These are phyloP conservation scores for Tiliacea aurago DNA, from an alignment of 2,888 invertebrate species.

Conservation along the genomic window DNA sequence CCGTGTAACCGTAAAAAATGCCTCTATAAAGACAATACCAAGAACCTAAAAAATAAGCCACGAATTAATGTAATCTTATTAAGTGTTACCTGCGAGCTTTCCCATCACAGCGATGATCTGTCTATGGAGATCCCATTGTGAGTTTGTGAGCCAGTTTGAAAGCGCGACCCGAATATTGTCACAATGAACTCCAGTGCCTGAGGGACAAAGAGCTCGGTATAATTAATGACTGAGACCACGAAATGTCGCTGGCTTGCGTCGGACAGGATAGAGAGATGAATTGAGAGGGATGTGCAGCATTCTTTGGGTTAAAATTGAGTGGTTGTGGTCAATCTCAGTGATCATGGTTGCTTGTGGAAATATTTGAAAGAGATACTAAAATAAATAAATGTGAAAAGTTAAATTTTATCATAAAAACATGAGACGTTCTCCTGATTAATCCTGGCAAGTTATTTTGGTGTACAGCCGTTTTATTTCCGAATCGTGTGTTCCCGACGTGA, in stretches of 20 bases:
- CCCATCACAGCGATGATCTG: constrained; percentile 83
- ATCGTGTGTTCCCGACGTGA: neutral
- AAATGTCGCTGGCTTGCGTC: constrained; percentile 85
- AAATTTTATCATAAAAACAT: neutral
- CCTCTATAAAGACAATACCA: constrained; percentile 23
- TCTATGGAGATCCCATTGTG: constrained; percentile 85
- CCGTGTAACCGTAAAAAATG: constrained; percentile 7
- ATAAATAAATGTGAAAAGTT: neutral
- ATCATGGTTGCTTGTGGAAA: neutral
- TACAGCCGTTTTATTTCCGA: neutral
- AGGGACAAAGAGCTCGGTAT: constrained; percentile 88
- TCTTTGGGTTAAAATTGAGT: constrained; percentile 18
- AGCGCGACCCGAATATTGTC: constrained; percentile 89
- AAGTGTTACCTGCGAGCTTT: constrained; percentile 79
- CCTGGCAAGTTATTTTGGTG: neutral
- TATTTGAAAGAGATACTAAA: neutral
- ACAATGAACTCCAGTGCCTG: constrained; percentile 85
- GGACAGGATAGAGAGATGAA: constrained; percentile 64
- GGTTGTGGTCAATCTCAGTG: neutral
- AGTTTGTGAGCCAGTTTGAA: constrained; percentile 82
- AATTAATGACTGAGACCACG: constrained; percentile 89
- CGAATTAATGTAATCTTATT: constrained; percentile 66
- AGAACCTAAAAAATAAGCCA: constrained; percentile 30
- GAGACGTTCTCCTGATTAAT: no score
- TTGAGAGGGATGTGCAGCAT: constrained; percentile 63